phyloP scores from a whole-genome alignment of 2,797 vertebrate genomes.

The Syngnathus rostellatus region DNA sequence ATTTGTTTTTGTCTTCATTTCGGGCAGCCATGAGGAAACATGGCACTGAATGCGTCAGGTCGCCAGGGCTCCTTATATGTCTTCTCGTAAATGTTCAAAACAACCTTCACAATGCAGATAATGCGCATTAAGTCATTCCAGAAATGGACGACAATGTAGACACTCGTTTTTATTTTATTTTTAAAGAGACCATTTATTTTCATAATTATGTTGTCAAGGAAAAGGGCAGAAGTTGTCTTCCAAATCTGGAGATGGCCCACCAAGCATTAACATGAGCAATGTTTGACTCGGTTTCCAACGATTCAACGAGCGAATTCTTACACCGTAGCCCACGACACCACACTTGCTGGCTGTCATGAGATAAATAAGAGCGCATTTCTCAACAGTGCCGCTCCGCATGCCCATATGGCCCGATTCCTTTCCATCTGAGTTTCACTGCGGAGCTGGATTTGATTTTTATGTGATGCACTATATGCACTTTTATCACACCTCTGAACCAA shows the following conservation, averaged over 20 bases:
- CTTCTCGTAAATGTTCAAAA: background rate
- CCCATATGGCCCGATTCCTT: background rate
- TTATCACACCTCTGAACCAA: background rate
- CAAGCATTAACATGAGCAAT: too few relatives aligned
- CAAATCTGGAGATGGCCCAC: too few relatives aligned
- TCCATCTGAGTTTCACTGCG: background rate
- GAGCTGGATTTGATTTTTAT: background rate
- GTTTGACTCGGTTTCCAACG: too few relatives aligned
- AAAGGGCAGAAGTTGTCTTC: too few relatives aligned
- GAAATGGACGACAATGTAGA: too few relatives aligned
- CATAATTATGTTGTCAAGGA: background rate
- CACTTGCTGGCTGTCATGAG: background rate
- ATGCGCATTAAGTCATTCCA: too few relatives aligned
- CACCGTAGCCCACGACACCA: background rate
- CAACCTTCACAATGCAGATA: background rate
- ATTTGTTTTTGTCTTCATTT: too few relatives aligned
- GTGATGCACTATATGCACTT: background rate
- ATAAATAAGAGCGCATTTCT: background rate
- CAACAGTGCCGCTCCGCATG: background rate
- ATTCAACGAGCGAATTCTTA: background rate
- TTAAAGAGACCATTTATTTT: background rate
- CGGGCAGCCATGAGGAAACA: too few relatives aligned
- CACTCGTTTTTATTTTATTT: too few relatives aligned
- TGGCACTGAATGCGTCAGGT: background rate
- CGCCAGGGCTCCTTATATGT: background rate